phyloP scores from a whole-genome alignment of 1,140 invertebrate genomes.

The Brachionus angularis region DNA sequence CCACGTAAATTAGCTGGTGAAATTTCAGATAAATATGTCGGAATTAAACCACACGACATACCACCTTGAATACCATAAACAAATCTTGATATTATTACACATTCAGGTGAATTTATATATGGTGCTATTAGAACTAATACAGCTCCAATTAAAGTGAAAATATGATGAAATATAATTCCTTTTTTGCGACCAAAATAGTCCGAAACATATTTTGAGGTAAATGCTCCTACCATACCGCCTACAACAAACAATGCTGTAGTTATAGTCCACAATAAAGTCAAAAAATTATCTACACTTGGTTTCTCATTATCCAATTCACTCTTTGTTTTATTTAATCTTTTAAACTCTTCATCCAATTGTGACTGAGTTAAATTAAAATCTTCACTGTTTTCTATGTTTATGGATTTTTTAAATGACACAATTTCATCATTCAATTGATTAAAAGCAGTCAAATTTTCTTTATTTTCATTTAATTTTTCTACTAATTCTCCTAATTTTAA shows the following conservation, averaged over 20 bases:
- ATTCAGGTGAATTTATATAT: conserved; percentile 30
- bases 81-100: conserved; percentile 31
- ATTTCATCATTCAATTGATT: no score
- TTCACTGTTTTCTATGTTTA: no score
- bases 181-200: conserved; percentile 30
- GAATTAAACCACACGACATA: conserved; percentile 66
- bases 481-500: no score
- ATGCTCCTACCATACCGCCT: conserved; percentile 40
- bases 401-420: no score
- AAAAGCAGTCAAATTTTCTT: no score
- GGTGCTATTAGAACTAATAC: conserved; percentile 13
- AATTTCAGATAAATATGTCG: conserved; percentile 82
- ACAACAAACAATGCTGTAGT: conserved; percentile 41
- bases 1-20: conserved; percentile 74
- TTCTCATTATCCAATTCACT: neutral
- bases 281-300: neutral
- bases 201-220: conserved; percentile 16
- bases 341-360: no score
- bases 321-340: no score
- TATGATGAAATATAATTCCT: conserved; percentile 40
- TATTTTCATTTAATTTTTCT: no score
- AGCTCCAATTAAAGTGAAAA: conserved; percentile 1
- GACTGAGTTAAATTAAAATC: no score
- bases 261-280: conserved; percentile 33
- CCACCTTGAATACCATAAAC: conserved; percentile 41